Evolutionary conservation across 1,140 invertebrate genomes (phyloP).

Genomic region (Pseudachorutes palmiensis): DNA sequence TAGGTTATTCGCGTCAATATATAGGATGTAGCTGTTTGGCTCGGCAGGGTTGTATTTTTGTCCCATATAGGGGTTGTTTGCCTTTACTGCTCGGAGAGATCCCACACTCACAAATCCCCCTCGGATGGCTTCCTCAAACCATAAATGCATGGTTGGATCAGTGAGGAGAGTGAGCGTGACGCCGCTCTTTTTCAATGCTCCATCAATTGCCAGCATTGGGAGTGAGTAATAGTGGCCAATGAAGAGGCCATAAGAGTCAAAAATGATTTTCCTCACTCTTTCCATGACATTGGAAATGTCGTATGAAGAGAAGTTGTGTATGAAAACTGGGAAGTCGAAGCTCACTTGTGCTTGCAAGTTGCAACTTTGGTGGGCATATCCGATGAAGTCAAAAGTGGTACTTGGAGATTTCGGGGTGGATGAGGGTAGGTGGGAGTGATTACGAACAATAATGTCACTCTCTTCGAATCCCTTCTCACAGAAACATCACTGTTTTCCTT

Average conservation of each 20-base stretch:
- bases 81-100: constrained; percentile 41
- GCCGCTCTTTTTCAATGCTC: constrained; percentile 5
- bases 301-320: constrained; percentile 4
- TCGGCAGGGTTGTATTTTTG: constrained; percentile 42
- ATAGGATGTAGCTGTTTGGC: constrained; percentile 42
- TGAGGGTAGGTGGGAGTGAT: constrained; percentile 9
- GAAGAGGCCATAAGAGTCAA: constrained; percentile 14
- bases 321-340: not conserved
- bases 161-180: constrained; percentile 44
- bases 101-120: constrained; percentile 40
- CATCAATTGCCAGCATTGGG: constrained; percentile 4
- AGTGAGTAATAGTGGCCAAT: constrained; percentile 6
- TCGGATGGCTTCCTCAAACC: constrained; percentile 41
- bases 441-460: not conserved
- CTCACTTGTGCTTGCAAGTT: not conserved
- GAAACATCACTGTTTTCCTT: not conserved
- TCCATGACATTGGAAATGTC: constrained; percentile 12
- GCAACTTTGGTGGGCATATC: not conserved
- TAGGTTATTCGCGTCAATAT: constrained; percentile 50
- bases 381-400: no score
- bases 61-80: constrained; percentile 47
- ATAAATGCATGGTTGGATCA: constrained; percentile 44
- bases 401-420: no score
- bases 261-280: not conserved
- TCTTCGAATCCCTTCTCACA: not conserved